Evolutionary conservation across 2,888 invertebrate species (phyloP).

Genomic region (Hofmannophila pseudospretella): DNA sequence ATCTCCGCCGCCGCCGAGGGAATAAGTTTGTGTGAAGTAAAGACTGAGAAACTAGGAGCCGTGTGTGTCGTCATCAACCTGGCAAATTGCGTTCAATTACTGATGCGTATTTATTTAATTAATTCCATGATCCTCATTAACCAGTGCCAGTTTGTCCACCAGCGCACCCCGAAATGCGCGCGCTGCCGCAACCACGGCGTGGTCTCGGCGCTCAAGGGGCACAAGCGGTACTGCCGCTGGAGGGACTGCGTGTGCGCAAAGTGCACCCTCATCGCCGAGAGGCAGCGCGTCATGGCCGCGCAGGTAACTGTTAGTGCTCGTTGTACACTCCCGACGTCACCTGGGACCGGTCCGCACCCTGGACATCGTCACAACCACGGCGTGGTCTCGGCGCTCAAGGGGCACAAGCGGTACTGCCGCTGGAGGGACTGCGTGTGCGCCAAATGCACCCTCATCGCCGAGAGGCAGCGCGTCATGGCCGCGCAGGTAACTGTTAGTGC

Average conservation of each 20-base stretch:
- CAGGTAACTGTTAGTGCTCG: too few relatives aligned
- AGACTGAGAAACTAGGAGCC: too few relatives aligned
- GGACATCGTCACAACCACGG: too few relatives aligned
- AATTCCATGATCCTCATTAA: too few relatives aligned
- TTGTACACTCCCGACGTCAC: too few relatives aligned
- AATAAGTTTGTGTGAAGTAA: too few relatives aligned
- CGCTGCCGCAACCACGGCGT: constrained; percentile 98
- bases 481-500: too few relatives aligned
- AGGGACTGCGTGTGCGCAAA: constrained; percentile 98
- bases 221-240: constrained; percentile 98
- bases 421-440: constrained; percentile 99
- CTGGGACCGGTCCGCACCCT: too few relatives aligned
- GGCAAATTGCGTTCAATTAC: too few relatives aligned
- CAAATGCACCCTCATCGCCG: constrained; percentile 98
- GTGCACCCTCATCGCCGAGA: constrained; percentile 97
- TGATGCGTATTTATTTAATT: too few relatives aligned
- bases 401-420: constrained; percentile 96
- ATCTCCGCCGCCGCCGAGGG: too few relatives aligned
- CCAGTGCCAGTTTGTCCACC: constrained; percentile 18
- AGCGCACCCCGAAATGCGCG: constrained; percentile 97
- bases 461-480: constrained; percentile 98
- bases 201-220: constrained; percentile 95
- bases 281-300: constrained; percentile 99
- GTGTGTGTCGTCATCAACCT: too few relatives aligned
- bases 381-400: constrained; percentile 96